A percentile compares a stretch with the other conserved stretches of the same genome.
These are phyloP conservation scores for Tricholaema leucomelas DNA, from an alignment of 2,113 vertebrate species.

Conservation along the genomic window DNA sequence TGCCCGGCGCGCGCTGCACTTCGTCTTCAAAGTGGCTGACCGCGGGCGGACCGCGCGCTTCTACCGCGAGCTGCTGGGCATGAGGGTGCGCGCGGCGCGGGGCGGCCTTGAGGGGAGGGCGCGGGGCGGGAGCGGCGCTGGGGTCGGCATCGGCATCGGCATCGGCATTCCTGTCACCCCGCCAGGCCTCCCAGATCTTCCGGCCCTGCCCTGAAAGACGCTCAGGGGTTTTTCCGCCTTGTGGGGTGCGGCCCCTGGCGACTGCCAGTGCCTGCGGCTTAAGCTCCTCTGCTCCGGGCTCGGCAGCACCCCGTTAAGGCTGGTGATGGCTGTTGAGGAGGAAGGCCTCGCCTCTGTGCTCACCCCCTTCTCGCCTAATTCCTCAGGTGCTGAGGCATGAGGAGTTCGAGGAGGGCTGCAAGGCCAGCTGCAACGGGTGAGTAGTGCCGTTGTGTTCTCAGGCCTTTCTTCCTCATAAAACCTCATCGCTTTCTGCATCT, in stretches of 20 bases:
- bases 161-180: neutral
- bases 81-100: conserved; percentile 79
- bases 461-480: fast-evolving
- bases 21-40: conserved; percentile 94
- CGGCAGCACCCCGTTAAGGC: neutral
- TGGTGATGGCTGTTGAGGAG: neutral
- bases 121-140: neutral
- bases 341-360: fast-evolving
- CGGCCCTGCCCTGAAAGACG: neutral
- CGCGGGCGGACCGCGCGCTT: conserved; percentile 81
- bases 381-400: conserved; percentile 90
- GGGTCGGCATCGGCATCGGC: no score
- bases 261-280: no score
- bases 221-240: neutral
- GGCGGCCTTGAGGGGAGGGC: neutral
- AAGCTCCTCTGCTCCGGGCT: neutral
- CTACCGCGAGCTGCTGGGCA: conserved; percentile 90
- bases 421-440: conserved; percentile 93
- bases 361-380: fast-evolving
- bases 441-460: neutral
- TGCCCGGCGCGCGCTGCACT: conserved; percentile 84
- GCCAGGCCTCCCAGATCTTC: neutral
- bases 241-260: no score
- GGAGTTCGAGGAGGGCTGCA: conserved; percentile 97
- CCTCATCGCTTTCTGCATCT: no score